Evolutionary conservation across 37 sponge, comb jelly and placozoan species (phyloP), one percentile per base, ranked within the genome.

Genomic region (Oopsacas minuta): DNA sequence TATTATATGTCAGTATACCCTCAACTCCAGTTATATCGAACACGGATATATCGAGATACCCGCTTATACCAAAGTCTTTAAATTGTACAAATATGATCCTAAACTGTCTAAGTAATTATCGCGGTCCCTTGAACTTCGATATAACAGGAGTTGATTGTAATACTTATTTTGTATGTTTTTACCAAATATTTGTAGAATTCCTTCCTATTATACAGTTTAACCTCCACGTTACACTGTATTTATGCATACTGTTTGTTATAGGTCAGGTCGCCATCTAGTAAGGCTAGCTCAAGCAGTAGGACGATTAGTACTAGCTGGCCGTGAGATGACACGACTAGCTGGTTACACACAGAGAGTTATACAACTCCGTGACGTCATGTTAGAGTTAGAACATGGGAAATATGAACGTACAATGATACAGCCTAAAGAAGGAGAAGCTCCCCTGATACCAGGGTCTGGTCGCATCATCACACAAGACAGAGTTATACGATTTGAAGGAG

Each of bases 221-320:
- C n/a, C n/a, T n/a, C n/a, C n/a, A n/a, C n/a, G n/a, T n/a, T n/a
- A n/a, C n/a, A n/a, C n/a, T n/a, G n/a, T n/a, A n/a, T n/a, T n/a
- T n/a, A n/a, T n/a, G n/a, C n/a, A n/a, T n/a, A n/a, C n/a, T n/a
- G n/a, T n/a, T n/a, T n/a, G n/a, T n/a, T 93, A 93, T 53, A 39
- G 85, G 35, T 93, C 91, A 83, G 96, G 96, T 23, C 86, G 96
- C 3, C 91, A 91, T 90, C 82, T 95, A 52, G 94, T 95, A 1
- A 61, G 92, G 32, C 88, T 95, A 92, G 92, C 96, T 82, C 90
- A 95, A 61, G 96, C 96, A n/a, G 91, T 91, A 42, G 96, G 96
- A 15, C 75, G 96, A 84, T 88, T 95, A 30, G 94, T 95, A 37
- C 85, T 95, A 10, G 90, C 96, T 35, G 96, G 96, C 17, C 51